Evolutionary conservation across 2,797 vertebrate species (phyloP), one percentile per base, ranked within the genome.

Genomic region (Bufotes viridis): DNA sequence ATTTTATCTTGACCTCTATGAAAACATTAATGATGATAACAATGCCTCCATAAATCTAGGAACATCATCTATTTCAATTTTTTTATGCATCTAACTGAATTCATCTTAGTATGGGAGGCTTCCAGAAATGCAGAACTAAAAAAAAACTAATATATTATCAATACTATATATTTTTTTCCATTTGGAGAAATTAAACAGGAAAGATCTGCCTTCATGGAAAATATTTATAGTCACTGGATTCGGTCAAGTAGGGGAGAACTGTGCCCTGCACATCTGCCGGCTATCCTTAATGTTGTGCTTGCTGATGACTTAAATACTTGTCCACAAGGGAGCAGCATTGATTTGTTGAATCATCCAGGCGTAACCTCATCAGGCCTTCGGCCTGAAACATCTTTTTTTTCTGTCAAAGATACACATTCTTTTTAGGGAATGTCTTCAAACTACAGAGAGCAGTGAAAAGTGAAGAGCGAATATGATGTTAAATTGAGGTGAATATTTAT

Each of bases 341-440:
- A 75, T 82, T 87, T 76, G 70, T 26, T 63, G 29, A 61, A 76
- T 76, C 51, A 26, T 17, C 24, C 29, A 76, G 58, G 57, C 70
- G 22, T 49, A n/a, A 14, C 70, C 69, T 58, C 69, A 74, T 58
- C 14, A 75, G 57, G 61, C 53, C 53, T 49, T 84, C 15, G 7
- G 29, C 70, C 26, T 85, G 61, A n/a, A 34, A 65, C 1, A 65
- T 22, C 22, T 11, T 26, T 63, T 81, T 13, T n/a, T 81, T 14
- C 51, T 51, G 74, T 55, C 49, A 76, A n/a, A 76, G 22, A 76
- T 55, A 76, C 18, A 76, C 20, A 53, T 53, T 12, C 22, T 55
- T 55, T 80, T 60, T 18, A 29, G 24, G n/a, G 55, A 79, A 60
- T 79, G 24, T 26, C 24, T 58, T 29, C 14, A 79, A 79, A 58